Evolutionary conservation across 2,797 vertebrate genomes (phyloP).

Genomic region (Urocyon cinereoargenteus): DNA sequence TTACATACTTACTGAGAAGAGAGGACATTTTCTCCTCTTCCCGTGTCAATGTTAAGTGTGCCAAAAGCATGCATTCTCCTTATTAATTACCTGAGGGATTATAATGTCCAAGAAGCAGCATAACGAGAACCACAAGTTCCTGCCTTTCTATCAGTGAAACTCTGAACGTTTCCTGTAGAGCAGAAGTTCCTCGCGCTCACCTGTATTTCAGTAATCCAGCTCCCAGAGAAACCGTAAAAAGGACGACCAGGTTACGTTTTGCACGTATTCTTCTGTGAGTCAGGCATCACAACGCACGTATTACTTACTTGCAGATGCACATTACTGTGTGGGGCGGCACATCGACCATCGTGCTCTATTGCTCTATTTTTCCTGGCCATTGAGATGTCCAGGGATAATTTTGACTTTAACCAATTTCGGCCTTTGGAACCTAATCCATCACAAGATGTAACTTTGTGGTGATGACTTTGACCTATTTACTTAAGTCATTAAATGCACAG

Average conservation of each 20-base stretch:
- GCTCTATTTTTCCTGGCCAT: background rate
- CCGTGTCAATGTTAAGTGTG: background rate
- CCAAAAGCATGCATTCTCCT: background rate
- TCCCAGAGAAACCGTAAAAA: background rate
- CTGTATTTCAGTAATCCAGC: background rate
- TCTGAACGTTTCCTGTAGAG: background rate
- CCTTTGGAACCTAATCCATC: too few relatives aligned
- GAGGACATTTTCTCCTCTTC: background rate
- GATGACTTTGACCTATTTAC: background rate
- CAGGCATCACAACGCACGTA: fast-evolving
- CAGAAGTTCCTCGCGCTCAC: background rate
- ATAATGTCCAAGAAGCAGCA: background rate
- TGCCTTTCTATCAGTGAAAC: background rate
- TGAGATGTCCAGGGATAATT: slow-evolving; percentile 1
- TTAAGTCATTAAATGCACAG: background rate
- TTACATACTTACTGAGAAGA: background rate
- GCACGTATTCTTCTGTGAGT: background rate
- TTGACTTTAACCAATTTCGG: background rate
- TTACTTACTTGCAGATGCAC: background rate
- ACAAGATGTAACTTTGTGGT: background rate
- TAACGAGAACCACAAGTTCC: background rate
- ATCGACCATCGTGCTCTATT: background rate
- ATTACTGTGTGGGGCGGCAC: background rate
- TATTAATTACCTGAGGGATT: background rate
- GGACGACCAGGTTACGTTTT: background rate